These are phyloP conservation scores for Alouatta palliata DNA, from an alignment of 2,113 vertebrate species.

Conservation along the genomic window DNA sequence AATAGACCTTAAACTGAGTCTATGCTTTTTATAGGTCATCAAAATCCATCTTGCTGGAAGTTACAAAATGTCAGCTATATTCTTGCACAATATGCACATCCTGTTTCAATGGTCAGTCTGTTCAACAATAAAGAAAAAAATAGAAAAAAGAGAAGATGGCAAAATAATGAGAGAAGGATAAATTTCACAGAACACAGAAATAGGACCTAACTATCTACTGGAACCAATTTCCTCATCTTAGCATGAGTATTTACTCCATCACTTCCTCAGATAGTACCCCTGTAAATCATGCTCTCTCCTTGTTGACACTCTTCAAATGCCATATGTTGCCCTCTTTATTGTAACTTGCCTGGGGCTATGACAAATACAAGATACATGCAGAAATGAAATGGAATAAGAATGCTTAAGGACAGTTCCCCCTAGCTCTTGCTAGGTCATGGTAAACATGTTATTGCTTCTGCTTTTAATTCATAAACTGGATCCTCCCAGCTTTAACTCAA, in stretches of 20 bases:
- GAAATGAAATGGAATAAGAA: slow-evolving; percentile 17
- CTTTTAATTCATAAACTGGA: not conserved
- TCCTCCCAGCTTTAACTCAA: not conserved
- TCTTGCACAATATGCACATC: not conserved
- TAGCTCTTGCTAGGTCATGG: slow-evolving; percentile 3
- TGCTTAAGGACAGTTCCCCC: not conserved
- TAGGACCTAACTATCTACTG: not conserved
- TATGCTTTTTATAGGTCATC: not conserved
- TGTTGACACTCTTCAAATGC: slow-evolving; percentile 5
- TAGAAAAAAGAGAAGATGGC: not conserved
- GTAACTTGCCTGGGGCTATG: slow-evolving; percentile 31
- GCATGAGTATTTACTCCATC: not conserved
- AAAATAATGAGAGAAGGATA: not conserved
- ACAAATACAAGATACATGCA: slow-evolving; percentile 37
- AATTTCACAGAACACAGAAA: not conserved
- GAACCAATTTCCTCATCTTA: not conserved
- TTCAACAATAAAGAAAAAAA: not conserved
- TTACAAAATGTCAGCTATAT: not conserved
- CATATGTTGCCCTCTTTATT: slow-evolving; percentile 46
- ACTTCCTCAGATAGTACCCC: not conserved
- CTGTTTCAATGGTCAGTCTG: not conserved
- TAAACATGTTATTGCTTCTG: slow-evolving; percentile 31
- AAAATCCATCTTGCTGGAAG: not conserved
- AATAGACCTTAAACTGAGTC: not conserved
- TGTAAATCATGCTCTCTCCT: slow-evolving; percentile 33